A percentile compares a stretch with the other conserved stretches of the same genome.
These are phyloP conservation scores for Morpho helenor DNA, from an alignment of 2,888 invertebrate species.

Conservation along the genomic window DNA sequence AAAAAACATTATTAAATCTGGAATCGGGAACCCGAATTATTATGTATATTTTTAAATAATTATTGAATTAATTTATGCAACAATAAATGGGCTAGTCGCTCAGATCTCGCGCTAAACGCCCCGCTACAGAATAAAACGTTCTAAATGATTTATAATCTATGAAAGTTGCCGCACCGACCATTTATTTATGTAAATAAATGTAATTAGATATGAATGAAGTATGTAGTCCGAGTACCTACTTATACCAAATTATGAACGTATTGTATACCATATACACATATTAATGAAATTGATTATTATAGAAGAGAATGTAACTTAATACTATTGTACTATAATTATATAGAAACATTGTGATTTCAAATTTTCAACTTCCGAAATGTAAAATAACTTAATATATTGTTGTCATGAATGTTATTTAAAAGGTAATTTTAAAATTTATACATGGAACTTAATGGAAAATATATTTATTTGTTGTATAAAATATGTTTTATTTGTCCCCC, in stretches of 20 bases:
- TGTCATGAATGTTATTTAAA: conserved; percentile 78
- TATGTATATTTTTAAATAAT: too few species aligned
- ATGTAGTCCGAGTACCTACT: conserved; percentile 53
- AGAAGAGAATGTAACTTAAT: conserved; percentile 47
- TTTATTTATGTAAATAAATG: conserved; percentile 60
- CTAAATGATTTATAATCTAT: conserved; percentile 11
- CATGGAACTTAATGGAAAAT: conserved; percentile 79
- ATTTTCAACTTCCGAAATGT: conserved; percentile 70
- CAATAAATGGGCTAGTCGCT: too few species aligned
- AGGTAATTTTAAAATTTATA: conserved; percentile 79
- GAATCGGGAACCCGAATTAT: too few species aligned
- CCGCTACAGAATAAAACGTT: conserved; percentile 5
- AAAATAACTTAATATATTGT: conserved; percentile 72
- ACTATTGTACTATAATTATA: conserved; percentile 50
- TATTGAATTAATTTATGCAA: too few species aligned
- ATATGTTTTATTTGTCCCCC: conserved; percentile 36
- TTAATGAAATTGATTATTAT: conserved; percentile 54
- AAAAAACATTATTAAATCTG: too few species aligned
- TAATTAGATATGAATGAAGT: conserved; percentile 27
- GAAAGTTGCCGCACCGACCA: conserved; percentile 55
- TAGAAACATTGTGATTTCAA: conserved; percentile 75
- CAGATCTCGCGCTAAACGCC: background rate
- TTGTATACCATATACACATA: conserved; percentile 67
- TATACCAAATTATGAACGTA: conserved; percentile 55
- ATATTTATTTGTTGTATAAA: conserved; percentile 79